Percentiles rank a stretch among this genome's conserved stretches.
phyloP scores from a whole-genome alignment of 2,113 vertebrate species.

The Bombycilla garrulus region DNA sequence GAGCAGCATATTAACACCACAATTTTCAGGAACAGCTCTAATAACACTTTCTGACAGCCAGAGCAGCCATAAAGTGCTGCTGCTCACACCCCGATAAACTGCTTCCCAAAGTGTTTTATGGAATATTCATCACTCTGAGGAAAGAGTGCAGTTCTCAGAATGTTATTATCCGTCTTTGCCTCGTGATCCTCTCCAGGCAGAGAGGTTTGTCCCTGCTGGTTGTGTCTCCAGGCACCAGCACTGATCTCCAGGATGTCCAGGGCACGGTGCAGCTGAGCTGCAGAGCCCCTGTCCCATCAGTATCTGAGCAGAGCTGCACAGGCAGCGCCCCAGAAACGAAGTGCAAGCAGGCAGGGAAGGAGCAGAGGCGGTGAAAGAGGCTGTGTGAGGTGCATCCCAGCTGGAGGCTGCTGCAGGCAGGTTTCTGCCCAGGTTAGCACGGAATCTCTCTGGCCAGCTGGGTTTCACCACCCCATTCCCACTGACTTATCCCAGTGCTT shows the following conservation, averaged over 20 bases:
- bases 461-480: background rate
- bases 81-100: background rate
- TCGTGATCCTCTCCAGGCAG: background rate
- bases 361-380: background rate
- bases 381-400: too few relatives aligned
- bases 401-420: background rate
- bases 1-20: conserved; percentile 7
- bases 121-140: background rate
- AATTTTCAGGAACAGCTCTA: conserved; percentile 1
- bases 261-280: background rate
- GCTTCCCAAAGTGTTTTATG: background rate
- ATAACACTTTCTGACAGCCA: background rate
- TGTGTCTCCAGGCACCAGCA: background rate
- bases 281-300: background rate
- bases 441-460: background rate
- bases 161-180: background rate
- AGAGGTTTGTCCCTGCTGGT: fast-evolving
- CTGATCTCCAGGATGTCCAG: fast-evolving
- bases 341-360: fast-evolving
- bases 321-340: fast-evolving
- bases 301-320: background rate
- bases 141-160: background rate
- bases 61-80: background rate
- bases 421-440: fast-evolving
- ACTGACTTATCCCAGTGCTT: background rate